Conservation (phyloP, 2,888 invertebrate species). For the Dendrolimus houi region DNA sequence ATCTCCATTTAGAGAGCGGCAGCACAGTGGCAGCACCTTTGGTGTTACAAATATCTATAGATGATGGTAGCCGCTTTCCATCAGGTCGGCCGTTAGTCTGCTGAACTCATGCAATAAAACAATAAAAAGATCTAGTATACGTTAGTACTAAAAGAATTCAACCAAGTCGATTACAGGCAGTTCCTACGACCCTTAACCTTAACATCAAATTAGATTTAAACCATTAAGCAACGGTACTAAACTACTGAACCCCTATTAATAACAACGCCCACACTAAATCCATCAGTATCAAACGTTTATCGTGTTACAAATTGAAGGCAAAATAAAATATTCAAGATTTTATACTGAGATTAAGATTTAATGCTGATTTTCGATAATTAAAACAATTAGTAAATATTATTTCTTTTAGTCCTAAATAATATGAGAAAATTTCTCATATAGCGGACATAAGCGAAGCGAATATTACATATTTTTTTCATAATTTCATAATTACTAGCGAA, state of each 20-base stretch:
- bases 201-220: not conserved
- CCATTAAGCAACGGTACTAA: not conserved
- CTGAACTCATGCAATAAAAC: no score
- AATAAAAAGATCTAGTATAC: not conserved
- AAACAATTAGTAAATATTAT: not conserved
- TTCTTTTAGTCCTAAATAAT: not conserved
- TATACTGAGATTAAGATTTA: not conserved
- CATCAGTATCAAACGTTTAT: not conserved
- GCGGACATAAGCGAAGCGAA: no score
- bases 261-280: not conserved
- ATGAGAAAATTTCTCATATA: no score
- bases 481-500: no score
- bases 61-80: no score
- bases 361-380: not conserved
- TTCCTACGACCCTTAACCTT: not conserved
- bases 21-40: no score
- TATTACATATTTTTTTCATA: no score
- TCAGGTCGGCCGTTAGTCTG: no score
- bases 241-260: not conserved
- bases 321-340: not conserved
- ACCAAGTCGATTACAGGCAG: not conserved
- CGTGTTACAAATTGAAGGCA: not conserved
- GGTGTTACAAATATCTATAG: no score
- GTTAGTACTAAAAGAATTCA: not conserved
- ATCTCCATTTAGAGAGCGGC: no score